Conservation (phyloP, 2,113 vertebrate genomes). For the Rhea americana region DNA sequence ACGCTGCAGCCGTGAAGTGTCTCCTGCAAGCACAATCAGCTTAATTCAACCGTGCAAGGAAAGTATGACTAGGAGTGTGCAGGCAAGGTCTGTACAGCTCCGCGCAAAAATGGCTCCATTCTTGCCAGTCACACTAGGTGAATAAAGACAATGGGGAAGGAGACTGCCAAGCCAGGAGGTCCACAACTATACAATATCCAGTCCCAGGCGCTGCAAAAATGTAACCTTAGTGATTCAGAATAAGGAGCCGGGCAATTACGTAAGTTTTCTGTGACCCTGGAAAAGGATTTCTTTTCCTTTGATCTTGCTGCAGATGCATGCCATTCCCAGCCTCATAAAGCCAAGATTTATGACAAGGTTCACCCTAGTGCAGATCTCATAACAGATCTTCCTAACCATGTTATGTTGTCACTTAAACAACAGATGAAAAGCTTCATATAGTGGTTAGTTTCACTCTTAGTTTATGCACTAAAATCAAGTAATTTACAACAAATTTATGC, state of each 20-base stretch:
- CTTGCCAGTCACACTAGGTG: conserved; percentile 1
- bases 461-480: not conserved
- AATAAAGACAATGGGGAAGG: conserved; percentile 35
- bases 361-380: not conserved
- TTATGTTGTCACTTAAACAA: not conserved
- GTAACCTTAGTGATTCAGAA: not conserved
- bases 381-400: not conserved
- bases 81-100: not conserved
- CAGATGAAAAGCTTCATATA: not conserved
- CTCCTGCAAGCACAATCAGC: conserved; percentile 12
- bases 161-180: conserved; percentile 29
- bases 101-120: not conserved
- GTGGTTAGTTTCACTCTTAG: not conserved
- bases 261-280: conserved; percentile 30
- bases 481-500: not conserved
- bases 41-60: not conserved
- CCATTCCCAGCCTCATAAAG: conserved; percentile 4
- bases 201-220: not conserved
- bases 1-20: not conserved
- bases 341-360: not conserved
- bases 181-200: not conserved
- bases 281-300: conserved; percentile 31
- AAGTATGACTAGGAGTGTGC: not conserved
- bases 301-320: conserved; percentile 33
- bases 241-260: conserved; percentile 10